Conservation (phyloP, 2,888 invertebrate species). For the Zygogramma bicolorata region DNA sequence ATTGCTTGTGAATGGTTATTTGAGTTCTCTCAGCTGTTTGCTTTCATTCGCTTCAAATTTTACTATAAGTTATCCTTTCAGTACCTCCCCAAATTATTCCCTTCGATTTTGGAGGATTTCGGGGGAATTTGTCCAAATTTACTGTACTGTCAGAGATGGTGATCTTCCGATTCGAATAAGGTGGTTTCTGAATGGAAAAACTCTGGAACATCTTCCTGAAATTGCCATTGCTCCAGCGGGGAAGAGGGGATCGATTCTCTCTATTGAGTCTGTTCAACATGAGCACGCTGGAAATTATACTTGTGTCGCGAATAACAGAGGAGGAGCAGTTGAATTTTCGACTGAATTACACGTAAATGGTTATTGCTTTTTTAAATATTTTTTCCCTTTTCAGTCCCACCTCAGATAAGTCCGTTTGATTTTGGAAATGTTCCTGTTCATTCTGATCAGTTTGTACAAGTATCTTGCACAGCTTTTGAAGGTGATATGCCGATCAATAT, state of each 20-base stretch:
- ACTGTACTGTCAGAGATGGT: conserved; percentile 75
- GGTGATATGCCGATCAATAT: conserved; percentile 79
- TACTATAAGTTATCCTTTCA: conserved; percentile 56
- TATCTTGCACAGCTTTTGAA: conserved; percentile 76
- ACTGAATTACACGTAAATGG: conserved; percentile 67
- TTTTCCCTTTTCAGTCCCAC: conserved; percentile 50
- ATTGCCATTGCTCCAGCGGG: conserved; percentile 59
- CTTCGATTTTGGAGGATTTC: conserved; percentile 74
- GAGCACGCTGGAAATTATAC: conserved; percentile 81
- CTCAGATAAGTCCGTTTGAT: conserved; percentile 61
- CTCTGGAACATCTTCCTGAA: conserved; percentile 57
- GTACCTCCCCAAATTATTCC: conserved; percentile 77
- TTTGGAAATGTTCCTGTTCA: conserved; percentile 75
- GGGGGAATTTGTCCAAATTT: conserved; percentile 74
- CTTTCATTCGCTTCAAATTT: conserved; percentile 51
- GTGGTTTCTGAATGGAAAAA: conserved; percentile 72
- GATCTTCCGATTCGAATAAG: conserved; percentile 74
- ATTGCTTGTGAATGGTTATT: conserved; percentile 79
- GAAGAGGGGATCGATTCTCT: conserved; percentile 71
- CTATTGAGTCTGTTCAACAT: conserved; percentile 75
- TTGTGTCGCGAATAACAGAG: conserved; percentile 73
- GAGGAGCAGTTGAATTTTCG: conserved; percentile 55
- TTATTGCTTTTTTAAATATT: conserved; percentile 32
- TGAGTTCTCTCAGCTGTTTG: conserved; percentile 53
- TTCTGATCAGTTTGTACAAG: conserved; percentile 77